Percentiles rank a stretch among this genome's conserved stretches.
These are phyloP conservation scores for Zaprionus camerounensis DNA, from an alignment of 1,140 invertebrate genomes.

Conservation along the genomic window DNA sequence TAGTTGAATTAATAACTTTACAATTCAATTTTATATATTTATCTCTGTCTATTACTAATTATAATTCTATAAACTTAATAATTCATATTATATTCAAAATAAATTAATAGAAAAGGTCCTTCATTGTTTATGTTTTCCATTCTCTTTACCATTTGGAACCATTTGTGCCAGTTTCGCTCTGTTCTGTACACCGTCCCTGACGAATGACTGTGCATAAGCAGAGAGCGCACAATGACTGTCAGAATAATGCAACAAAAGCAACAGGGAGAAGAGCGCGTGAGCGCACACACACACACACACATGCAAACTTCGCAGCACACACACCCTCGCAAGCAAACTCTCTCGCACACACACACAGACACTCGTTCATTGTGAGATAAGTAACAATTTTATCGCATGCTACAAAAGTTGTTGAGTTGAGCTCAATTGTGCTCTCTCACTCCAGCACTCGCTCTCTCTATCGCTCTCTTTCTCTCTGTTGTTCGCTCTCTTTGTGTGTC, in stretches of 20 bases:
- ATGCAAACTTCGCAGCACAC: conserved; percentile 6
- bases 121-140: too few relatives aligned
- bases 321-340: neutral
- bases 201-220: conserved; percentile 49
- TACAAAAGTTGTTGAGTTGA: conserved; percentile 38
- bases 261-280: conserved; percentile 37
- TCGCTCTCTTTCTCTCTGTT: neutral
- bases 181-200: conserved; percentile 47
- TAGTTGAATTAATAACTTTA: too few relatives aligned
- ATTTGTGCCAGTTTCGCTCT: conserved; percentile 32
- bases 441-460: neutral
- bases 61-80: neutral
- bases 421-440: conserved; percentile 2
- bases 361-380: conserved; percentile 6
- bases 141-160: conserved; percentile 4
- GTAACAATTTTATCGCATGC: conserved; percentile 57
- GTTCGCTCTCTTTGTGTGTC: conserved; percentile 1
- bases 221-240: conserved; percentile 65
- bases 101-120: too few relatives aligned
- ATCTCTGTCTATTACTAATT: neutral
- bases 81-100: too few relatives aligned
- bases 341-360: conserved; percentile 23
- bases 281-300: conserved; percentile 20
- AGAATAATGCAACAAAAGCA: conserved; percentile 57
- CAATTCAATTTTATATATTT: neutral